Base-by-base conservation (phyloP, 2,888 invertebrate genomes). In the Sylvicola fuscatus region DNA sequence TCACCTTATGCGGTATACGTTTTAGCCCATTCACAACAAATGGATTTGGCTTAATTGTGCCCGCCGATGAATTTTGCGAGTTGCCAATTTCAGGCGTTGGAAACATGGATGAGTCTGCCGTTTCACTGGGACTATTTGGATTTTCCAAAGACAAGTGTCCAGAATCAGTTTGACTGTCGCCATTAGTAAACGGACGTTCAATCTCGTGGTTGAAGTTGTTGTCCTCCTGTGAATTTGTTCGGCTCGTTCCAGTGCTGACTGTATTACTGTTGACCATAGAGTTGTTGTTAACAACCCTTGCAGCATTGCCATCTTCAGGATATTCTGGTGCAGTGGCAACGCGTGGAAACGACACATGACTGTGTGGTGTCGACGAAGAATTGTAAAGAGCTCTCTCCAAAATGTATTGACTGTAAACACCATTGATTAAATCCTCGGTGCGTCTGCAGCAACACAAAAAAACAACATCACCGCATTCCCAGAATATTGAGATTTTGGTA, bases 371-470 rank as follows among this genome's bases (percentile, higher is more conserved):
- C 3, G 44, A 43, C 10, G 37, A n/a, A 5, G 44, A 42, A 34
- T 46, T 44, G 29, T 45, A 46, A 32, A 39, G 40, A 5, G 44
- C 41, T 3, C 44, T 38, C 36, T 46, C 46, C 6, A 40, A 39
- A 28, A 66, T 57, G 45, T 66, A 66, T 41, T 65, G 64, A 36
- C 44, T 61, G 43, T 66, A 66, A 52, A 66, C 65, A 29, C 58
- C 64, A 8, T 65, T 65, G 36, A 71, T 67, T 31, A 72, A 49
- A 42, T 72, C 71, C 50, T 72, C 72, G 11, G 71, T 71, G 15
- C 71, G 57, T 46, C 70, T 64, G 51, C 21, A 54, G 39, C 21
- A 13, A 16, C 6, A 32, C 29, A 10, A 13, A 32, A 5, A 26
- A 16, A 36, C 15, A 27, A 15, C 3, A 15, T 26, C n/a, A 31